phyloP scores from a whole-genome alignment of 2,797 vertebrate genomes.

The Enteromius viviparus region DNA sequence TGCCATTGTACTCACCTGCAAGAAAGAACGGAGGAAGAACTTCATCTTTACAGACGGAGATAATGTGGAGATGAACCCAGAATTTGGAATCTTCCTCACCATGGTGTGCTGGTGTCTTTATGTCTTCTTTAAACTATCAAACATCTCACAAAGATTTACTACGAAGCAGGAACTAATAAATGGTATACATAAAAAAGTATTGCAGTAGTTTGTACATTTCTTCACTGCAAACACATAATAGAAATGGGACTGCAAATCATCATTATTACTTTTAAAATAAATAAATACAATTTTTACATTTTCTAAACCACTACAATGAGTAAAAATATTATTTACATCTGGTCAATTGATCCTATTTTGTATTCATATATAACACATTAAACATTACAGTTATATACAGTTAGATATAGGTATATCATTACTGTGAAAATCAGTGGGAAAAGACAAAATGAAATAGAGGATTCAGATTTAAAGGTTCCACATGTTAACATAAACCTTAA shows the following conservation, averaged over 20 bases:
- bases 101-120: constrained; percentile 81
- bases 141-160: background rate
- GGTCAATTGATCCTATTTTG: background rate
- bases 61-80: constrained; percentile 91
- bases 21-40: constrained; percentile 87
- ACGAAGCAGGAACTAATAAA: background rate
- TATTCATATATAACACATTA: background rate
- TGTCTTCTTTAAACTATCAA: background rate
- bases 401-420: background rate
- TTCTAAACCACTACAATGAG: background rate
- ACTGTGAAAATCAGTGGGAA: background rate
- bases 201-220: background rate
- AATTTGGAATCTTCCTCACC: constrained; percentile 97
- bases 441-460: background rate
- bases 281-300: background rate
- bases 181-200: background rate
- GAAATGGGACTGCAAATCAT: background rate
- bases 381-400: background rate
- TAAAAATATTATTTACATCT: background rate
- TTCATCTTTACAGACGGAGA: constrained; percentile 97
- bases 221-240: background rate
- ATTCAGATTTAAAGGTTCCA: background rate
- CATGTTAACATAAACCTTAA: background rate
- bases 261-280: background rate
- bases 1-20: constrained; percentile 90